Conservation (phyloP, 2,888 invertebrate species). For the Aphodius sticticus region DNA sequence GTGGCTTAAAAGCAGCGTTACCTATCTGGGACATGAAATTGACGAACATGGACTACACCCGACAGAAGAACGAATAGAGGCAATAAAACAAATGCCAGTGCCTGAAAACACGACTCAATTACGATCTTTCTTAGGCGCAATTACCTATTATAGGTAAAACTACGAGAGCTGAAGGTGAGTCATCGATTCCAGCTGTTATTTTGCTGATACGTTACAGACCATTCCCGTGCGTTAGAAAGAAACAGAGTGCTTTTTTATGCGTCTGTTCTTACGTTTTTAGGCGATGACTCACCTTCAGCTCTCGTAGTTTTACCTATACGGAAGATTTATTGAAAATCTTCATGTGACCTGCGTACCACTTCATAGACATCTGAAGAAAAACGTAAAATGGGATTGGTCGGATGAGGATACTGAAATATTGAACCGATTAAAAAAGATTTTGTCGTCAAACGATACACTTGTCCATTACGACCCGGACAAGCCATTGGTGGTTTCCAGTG, state of each 20-base stretch:
- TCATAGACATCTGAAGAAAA: constrained; percentile 35
- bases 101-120: constrained; percentile 7
- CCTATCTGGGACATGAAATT: background rate
- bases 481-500: constrained; percentile 14
- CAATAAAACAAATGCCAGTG: background rate
- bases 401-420: background rate
- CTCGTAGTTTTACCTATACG: too few relatives aligned
- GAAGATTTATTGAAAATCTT: constrained; percentile 24
- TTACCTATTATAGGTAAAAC: too few relatives aligned
- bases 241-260: too few relatives aligned
- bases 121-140: constrained; percentile 29
- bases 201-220: too few relatives aligned
- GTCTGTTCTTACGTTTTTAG: too few relatives aligned
- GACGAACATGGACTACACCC: background rate
- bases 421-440: background rate
- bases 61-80: background rate
- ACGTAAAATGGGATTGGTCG: constrained; percentile 20
- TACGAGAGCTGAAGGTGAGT: too few relatives aligned
- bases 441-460: background rate
- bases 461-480: constrained; percentile 23
- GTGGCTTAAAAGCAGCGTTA: background rate
- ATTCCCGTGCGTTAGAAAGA: too few relatives aligned
- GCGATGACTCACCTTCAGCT: too few relatives aligned
- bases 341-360: constrained; percentile 36
- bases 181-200: too few relatives aligned